These are phyloP conservation scores for Gonioctena quinquepunctata DNA, from an alignment of 1,140 invertebrate genomes.

Conservation along the genomic window DNA sequence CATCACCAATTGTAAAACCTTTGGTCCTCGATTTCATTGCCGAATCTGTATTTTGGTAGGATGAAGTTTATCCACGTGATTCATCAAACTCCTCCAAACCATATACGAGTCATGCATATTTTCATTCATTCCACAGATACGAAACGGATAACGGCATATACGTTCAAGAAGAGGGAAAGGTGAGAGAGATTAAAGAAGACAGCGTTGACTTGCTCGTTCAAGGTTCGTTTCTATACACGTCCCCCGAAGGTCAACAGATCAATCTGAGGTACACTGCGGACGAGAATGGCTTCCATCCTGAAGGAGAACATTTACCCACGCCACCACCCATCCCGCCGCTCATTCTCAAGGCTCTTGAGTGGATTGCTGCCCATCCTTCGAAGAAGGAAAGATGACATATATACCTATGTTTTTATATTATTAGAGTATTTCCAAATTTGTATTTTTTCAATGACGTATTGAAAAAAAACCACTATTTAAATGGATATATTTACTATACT, in stretches of 20 bases:
- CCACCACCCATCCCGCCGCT: slow-evolving; percentile 62
- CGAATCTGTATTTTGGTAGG: too few species aligned
- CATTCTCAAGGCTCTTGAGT: slow-evolving; percentile 59
- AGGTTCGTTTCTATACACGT: slow-evolving; percentile 50
- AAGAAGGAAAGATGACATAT: too few species aligned
- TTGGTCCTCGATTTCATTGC: too few species aligned
- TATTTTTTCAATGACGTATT: too few species aligned
- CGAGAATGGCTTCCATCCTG: slow-evolving; percentile 68
- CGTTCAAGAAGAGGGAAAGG: neutral
- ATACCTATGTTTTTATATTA: too few species aligned
- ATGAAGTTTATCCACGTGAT: too few species aligned
- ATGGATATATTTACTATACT: too few species aligned
- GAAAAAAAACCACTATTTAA: too few species aligned
- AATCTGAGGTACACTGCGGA: slow-evolving; percentile 61
- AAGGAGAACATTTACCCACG: slow-evolving; percentile 60
- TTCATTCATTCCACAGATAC: too few species aligned
- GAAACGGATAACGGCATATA: neutral
- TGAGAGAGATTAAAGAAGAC: neutral
- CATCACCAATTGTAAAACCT: neutral
- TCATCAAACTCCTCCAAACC: too few species aligned
- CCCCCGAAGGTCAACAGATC: slow-evolving; percentile 50
- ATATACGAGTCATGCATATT: too few species aligned
- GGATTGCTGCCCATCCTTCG: slow-evolving; percentile 42
- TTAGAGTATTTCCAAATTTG: too few species aligned
- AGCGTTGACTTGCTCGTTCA: slow-evolving; percentile 20